Conservation (phyloP, 2,113 vertebrate species). For the Apteryx owenii region DNA sequence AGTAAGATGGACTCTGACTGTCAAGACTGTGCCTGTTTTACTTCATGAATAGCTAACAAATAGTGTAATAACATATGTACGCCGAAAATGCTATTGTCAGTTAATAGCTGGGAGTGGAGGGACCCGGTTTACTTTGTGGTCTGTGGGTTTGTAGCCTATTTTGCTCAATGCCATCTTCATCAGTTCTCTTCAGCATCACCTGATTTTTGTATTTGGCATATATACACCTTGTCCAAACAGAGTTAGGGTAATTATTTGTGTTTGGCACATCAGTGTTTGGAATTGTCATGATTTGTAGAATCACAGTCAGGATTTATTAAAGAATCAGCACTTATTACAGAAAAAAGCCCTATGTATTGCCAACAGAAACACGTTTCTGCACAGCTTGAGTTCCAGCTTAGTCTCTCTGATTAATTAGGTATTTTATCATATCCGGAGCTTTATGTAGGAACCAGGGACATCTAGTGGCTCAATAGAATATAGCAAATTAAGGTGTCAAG, state of each 20-base stretch:
- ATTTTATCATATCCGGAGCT: background rate
- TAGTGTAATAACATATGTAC: background rate
- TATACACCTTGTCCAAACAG: background rate
- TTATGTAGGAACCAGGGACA: slow-evolving; percentile 32
- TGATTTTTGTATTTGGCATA: background rate
- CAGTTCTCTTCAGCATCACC: background rate
- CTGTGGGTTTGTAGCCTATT: background rate
- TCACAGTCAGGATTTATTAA: background rate
- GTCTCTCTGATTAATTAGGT: background rate
- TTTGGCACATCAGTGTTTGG: background rate
- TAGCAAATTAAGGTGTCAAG: background rate
- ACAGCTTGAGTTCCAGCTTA: background rate
- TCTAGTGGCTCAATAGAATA: slow-evolving; percentile 19
- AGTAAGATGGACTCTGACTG: background rate
- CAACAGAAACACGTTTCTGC: background rate
- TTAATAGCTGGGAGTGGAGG: background rate
- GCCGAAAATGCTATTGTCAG: background rate
- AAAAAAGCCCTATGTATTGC: background rate
- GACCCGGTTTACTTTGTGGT: background rate
- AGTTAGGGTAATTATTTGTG: background rate
- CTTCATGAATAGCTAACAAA: background rate
- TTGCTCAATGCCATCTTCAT: background rate
- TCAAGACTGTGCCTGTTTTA: background rate
- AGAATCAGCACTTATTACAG: background rate
- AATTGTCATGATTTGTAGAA: background rate